These are phyloP conservation scores for Diorhabda sublineata DNA, from an alignment of 1,140 invertebrate species.

Conservation along the genomic window DNA sequence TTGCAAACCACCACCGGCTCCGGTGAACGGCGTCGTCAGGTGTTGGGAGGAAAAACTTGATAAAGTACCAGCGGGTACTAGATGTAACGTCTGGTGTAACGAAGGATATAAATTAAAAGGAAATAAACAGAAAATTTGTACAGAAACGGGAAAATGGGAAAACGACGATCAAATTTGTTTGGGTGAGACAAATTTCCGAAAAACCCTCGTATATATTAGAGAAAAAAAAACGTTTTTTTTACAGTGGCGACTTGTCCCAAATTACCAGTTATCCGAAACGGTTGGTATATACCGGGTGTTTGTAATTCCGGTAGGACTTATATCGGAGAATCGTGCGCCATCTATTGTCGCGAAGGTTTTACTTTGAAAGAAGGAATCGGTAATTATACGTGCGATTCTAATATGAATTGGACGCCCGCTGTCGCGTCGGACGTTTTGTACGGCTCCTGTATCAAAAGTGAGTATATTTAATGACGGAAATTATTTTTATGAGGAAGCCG, in stretches of 20 bases:
- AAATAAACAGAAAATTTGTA: conserved; percentile 50
- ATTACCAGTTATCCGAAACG: conserved; percentile 45
- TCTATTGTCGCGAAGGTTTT: conserved; percentile 48
- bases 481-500: too few relatives aligned
- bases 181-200: conserved; percentile 43
- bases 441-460: conserved; percentile 33
- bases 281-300: conserved; percentile 47
- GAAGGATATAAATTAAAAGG: conserved; percentile 53
- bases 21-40: conserved; percentile 27
- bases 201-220: too few relatives aligned
- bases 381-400: conserved; percentile 31
- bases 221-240: conserved; percentile 1
- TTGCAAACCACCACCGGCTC: conserved; percentile 26
- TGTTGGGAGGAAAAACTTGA: conserved; percentile 26
- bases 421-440: conserved; percentile 24
- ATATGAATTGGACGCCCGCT: conserved; percentile 41
- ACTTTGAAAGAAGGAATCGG: conserved; percentile 27
- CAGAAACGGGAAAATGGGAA: conserved; percentile 52
- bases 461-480: conserved; percentile 3
- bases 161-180: conserved; percentile 49
- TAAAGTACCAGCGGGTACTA: conserved; percentile 46
- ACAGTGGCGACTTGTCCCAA: conserved; percentile 46
- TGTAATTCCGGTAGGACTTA: conserved; percentile 47
- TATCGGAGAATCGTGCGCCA: conserved; percentile 46
- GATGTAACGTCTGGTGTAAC: conserved; percentile 56